A percentile compares a stretch with the other conserved stretches of the same genome.
phyloP scores from a whole-genome alignment of 2,113 vertebrate genomes.

The Anas platyrhynchos region DNA sequence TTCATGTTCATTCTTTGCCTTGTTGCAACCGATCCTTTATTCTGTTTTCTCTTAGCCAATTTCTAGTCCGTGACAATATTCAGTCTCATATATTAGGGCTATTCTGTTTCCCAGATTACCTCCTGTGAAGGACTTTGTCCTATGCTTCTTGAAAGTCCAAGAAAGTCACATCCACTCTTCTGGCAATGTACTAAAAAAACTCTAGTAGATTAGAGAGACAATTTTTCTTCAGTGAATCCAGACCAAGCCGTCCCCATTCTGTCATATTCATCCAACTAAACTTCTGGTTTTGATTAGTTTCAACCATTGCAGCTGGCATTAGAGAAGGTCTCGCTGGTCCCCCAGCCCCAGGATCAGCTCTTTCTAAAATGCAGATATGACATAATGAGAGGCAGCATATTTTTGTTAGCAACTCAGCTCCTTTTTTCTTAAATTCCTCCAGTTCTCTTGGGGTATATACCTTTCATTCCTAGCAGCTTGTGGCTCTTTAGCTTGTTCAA shows the following conservation, averaged over 20 bases:
- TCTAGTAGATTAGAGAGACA: conserved; percentile 27
- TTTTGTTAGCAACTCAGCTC: conserved; percentile 39
- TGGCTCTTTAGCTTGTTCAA: conserved; percentile 36
- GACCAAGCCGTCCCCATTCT: conserved; percentile 41
- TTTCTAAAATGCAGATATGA: conserved; percentile 27
- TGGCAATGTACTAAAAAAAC: neutral
- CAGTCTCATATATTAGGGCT: neutral
- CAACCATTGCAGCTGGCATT: conserved; percentile 28
- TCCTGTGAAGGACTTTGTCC: conserved; percentile 51
- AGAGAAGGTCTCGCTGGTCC: neutral
- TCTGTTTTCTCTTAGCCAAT: neutral
- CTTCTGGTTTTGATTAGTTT: conserved; percentile 64
- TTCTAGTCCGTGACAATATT: conserved; percentile 47
- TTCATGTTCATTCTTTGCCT: neutral
- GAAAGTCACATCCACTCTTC: conserved; percentile 46
- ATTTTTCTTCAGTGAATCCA: conserved; percentile 56
- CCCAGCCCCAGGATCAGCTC: neutral
- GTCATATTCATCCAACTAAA: conserved; percentile 51
- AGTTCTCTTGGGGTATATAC: conserved; percentile 22
- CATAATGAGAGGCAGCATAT: neutral
- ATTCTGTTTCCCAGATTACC: conserved; percentile 56
- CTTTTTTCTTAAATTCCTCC: conserved; percentile 38
- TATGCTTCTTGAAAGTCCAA: conserved; percentile 19
- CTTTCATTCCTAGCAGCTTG: conserved; percentile 38
- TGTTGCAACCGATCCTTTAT: neutral